Evolutionary conservation across 2,888 invertebrate genomes (phyloP), one percentile per base, ranked within the genome.

Genomic region (Trichogramma evanescens): DNA sequence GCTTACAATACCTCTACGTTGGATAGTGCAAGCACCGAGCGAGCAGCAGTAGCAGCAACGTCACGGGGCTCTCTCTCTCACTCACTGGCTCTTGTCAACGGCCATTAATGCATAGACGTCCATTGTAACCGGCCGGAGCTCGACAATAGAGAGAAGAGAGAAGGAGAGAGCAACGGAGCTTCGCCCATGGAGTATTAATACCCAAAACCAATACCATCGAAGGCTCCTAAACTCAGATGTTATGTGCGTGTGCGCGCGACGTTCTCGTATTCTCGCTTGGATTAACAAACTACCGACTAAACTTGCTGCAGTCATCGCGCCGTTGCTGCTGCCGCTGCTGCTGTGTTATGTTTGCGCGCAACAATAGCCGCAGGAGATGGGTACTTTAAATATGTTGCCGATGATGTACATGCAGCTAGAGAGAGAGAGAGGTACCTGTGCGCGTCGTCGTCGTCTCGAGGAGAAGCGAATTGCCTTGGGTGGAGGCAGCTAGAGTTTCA

Each of bases 181-280:
- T 44, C 48, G 10, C 48, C 40, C 53, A 26, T 26, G 66, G 66
- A 68, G 69, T 71, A 74, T 70, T 70, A 71, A 70, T 72, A 70
- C 69, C 70, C 68, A 70, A 71, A 73, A 71, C 73, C 72, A 73
- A 74, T 74, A 72, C 70, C 66, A 65, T 51, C 9, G 59, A 26
- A 26, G 26, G 26, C 26, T 26, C 26, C 26, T 26, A 26, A 26
- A 26, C 3, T 26, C 26, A 26, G 26, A 26, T 26, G 26, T 26
- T 26, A 2, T 26, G 26, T 26, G 26, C 2, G 26, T 26, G 26
- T 26, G 26, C 26, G 26, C 26, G 26, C 26, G 26, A 26, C 26
- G 26, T 26, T 26, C 26, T 26, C 26, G 26, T 26, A 26, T 54
- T 13, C 49, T 54, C 48, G 46, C 26, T 26, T 48, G 59, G 59